A percentile compares a stretch with the other conserved stretches of the same genome.
Evolutionary conservation across 1,140 invertebrate genomes (phyloP).

Genomic region (Macrosteles quadrilineatus): DNA sequence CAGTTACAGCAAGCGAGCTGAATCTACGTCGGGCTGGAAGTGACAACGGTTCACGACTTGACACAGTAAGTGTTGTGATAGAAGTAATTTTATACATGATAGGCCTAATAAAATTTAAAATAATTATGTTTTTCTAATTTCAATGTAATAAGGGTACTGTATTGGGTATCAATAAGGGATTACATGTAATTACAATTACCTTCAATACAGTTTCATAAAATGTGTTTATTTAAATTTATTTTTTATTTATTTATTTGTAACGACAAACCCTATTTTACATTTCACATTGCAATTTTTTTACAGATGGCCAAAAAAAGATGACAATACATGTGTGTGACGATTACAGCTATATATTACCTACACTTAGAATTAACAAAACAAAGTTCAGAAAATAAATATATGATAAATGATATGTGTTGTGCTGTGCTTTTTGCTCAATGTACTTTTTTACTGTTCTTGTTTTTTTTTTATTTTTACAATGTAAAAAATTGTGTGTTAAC

Average conservation of each 20-base stretch:
- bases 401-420: no score
- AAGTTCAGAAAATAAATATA: no score
- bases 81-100: background rate
- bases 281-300: no score
- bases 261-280: background rate
- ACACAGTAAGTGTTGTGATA: background rate
- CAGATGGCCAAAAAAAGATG: no score
- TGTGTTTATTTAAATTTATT: background rate
- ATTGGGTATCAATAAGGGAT: background rate
- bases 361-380: no score
- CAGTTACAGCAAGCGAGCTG: background rate
- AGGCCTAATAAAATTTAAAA: background rate
- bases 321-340: no score
- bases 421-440: no score
- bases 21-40: background rate
- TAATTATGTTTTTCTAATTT: background rate
- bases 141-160: background rate
- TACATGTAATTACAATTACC: background rate
- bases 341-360: no score
- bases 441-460: no score
- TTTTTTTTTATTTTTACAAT: no score
- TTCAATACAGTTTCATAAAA: background rate
- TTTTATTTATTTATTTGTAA: background rate
- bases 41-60: background rate
- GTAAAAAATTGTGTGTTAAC: no score